phyloP scores from a whole-genome alignment of 2,888 invertebrate genomes.

The Notocelia uddmanniana region DNA sequence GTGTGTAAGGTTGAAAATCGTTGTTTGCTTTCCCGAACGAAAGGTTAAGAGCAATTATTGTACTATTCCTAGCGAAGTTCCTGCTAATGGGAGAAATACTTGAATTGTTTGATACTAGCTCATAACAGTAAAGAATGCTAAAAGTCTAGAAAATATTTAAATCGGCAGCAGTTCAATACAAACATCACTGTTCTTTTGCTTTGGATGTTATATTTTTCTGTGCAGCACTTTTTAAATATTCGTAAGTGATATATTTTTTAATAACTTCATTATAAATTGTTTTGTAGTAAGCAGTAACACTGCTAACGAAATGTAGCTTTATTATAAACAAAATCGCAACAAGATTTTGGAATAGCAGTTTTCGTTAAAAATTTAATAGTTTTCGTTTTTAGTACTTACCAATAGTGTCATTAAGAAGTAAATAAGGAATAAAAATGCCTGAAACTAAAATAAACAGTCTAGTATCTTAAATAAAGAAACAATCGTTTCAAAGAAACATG shows the following conservation, averaged over 20 bases:
- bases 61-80: slow-evolving; percentile 30
- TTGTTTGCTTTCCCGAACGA: neutral
- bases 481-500: neutral
- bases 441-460: neutral
- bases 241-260: no score
- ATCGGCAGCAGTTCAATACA: neutral
- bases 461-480: neutral
- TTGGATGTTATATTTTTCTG: neutral
- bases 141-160: slow-evolving; percentile 3
- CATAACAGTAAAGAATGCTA: slow-evolving; percentile 23
- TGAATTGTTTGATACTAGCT: slow-evolving; percentile 36
- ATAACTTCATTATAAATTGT: no score
- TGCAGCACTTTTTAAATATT: no score
- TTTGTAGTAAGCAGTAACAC: no score
- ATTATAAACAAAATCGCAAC: no score
- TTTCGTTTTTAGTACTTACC: no score
- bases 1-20: neutral
- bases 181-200: neutral
- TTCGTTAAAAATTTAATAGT: no score
- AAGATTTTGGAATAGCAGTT: no score
- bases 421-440: no score
- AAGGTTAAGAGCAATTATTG: slow-evolving; percentile 28
- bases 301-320: no score
- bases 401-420: no score
- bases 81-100: slow-evolving; percentile 34